phyloP scores from a whole-genome alignment of 1,140 invertebrate species.

The Tetranychus urticae region DNA sequence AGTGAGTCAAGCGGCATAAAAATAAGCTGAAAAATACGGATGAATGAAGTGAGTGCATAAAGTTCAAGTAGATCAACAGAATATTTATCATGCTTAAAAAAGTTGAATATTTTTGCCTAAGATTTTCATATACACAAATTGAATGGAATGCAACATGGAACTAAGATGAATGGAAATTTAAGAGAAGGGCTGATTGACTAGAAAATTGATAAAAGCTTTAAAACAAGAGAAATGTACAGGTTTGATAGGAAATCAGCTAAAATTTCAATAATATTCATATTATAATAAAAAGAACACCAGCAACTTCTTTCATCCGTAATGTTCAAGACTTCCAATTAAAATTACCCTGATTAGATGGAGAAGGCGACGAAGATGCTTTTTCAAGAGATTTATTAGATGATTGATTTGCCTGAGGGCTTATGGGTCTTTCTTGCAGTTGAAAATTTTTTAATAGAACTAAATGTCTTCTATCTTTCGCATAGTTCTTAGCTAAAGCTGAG shows the following conservation, averaged over 20 bases:
- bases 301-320: background rate
- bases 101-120: too few relatives aligned
- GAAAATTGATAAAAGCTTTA: too few relatives aligned
- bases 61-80: background rate
- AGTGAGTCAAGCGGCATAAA: too few relatives aligned
- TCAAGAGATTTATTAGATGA: background rate
- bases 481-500: slow-evolving; percentile 57
- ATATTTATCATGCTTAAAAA: too few relatives aligned
- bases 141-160: too few relatives aligned
- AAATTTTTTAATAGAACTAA: slow-evolving; percentile 52
- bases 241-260: too few relatives aligned
- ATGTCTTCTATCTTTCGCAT: slow-evolving; percentile 62
- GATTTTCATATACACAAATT: too few relatives aligned
- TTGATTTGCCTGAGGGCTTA: slow-evolving; percentile 1
- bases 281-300: background rate
- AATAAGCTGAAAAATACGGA: too few relatives aligned
- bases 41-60: background rate
- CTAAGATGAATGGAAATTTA: too few relatives aligned
- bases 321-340: background rate
- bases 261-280: background rate
- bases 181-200: too few relatives aligned
- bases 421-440: slow-evolving; percentile 19
- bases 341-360: background rate
- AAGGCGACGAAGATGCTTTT: background rate
- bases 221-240: too few relatives aligned